These are phyloP conservation scores for Drosophila hydei DNA, from an alignment of 1,140 invertebrate genomes.

Conservation along the genomic window DNA sequence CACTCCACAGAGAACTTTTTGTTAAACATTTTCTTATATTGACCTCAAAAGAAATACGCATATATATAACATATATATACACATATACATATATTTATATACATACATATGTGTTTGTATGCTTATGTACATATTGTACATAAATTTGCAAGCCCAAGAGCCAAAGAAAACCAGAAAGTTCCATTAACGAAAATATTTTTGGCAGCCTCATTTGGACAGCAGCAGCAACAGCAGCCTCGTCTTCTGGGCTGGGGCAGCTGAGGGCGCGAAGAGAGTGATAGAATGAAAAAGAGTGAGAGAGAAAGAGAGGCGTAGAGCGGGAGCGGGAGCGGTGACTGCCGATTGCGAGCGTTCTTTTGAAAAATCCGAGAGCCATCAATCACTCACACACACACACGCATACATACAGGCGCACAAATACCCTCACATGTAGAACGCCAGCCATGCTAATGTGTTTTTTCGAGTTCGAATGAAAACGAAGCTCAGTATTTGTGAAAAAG, in stretches of 20 bases:
- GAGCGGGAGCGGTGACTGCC: constrained; percentile 5
- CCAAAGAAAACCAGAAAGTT: constrained; percentile 76
- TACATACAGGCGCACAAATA: constrained; percentile 12
- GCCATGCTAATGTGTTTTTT: constrained; percentile 57
- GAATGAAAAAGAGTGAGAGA: neutral
- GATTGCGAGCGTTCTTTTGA: constrained; percentile 64
- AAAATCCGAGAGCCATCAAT: constrained; percentile 66
- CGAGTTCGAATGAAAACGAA: constrained; percentile 76
- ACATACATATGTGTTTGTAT: constrained; percentile 11
- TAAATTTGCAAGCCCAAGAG: constrained; percentile 63
- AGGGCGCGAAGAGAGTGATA: constrained; percentile 9
- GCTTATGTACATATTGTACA: constrained; percentile 29
- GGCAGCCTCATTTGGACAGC: constrained; percentile 63
- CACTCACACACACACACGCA: constrained; percentile 42
- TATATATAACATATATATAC: neutral
- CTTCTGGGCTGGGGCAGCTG: constrained; percentile 14
- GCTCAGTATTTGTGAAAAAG: constrained; percentile 56
- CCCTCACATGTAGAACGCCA: constrained; percentile 21
- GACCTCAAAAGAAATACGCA: constrained; percentile 35
- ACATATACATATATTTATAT: neutral
- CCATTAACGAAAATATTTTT: constrained; percentile 78
- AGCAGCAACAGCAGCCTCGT: constrained; percentile 18
- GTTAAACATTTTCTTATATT: constrained; percentile 46
- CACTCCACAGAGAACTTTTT: constrained; percentile 32
- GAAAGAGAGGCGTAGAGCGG: neutral